Conservation (phyloP, 2,797 vertebrate genomes). For the Microcaecilia unicolor region DNA sequence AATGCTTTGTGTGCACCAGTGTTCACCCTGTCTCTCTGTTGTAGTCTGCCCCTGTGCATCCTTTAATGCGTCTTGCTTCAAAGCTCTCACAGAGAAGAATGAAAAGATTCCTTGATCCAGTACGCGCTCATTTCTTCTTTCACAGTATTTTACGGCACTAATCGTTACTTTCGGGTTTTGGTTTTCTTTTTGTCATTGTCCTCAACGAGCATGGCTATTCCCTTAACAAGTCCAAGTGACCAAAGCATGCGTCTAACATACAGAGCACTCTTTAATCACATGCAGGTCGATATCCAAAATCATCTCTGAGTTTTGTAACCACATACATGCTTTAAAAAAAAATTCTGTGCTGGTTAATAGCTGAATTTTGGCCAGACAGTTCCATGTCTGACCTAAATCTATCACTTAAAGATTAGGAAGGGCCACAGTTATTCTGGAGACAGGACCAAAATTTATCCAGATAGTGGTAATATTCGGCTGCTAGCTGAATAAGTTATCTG, state of each 20-base stretch:
- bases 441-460: too few species aligned
- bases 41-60: conserved; percentile 5
- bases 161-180: neutral
- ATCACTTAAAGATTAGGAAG: too few species aligned
- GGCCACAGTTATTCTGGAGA: too few species aligned
- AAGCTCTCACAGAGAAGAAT: conserved; percentile 17
- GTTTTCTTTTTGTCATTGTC: neutral
- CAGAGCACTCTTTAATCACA: too few species aligned
- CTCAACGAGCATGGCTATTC: accelerated
- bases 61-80: conserved; percentile 17
- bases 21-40: neutral
- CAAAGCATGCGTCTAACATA: neutral
- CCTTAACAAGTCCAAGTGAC: accelerated
- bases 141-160: neutral
- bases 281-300: too few species aligned
- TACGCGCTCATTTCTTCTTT: conserved; percentile 5
- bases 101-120: neutral
- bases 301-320: too few species aligned
- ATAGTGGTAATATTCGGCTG: too few species aligned
- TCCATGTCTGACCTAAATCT: too few species aligned
- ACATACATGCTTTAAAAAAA: too few species aligned
- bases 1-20: neutral
- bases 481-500: too few species aligned
- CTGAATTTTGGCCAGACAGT: too few species aligned
- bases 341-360: too few species aligned